phyloP scores from a whole-genome alignment of 2,797 vertebrate genomes.

The Crocodylus rhombifer region DNA sequence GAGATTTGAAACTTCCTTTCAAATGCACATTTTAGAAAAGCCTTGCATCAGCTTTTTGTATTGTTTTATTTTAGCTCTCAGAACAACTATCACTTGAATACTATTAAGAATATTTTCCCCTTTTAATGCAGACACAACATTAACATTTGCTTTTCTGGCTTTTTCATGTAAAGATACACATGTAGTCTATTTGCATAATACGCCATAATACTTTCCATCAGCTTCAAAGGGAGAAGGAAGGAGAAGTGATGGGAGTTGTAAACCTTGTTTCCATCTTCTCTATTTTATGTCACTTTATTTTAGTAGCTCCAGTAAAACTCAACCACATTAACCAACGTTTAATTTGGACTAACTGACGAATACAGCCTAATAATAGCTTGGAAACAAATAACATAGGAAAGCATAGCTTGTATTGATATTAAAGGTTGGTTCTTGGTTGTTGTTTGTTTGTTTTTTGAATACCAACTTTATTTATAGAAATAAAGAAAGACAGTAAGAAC shows the following conservation, averaged over 20 bases:
- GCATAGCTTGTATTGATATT: conserved; percentile 40
- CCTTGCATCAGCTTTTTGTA: not conserved
- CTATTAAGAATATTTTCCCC: not conserved
- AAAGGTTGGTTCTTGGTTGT: not conserved
- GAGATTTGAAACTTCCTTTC: not conserved
- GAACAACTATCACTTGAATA: not conserved
- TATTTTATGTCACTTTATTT: conserved; percentile 73
- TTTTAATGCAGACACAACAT: not conserved
- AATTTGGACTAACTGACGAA: conserved; percentile 66
- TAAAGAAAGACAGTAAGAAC: not conserved
- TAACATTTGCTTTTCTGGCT: conserved; percentile 29
- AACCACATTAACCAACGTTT: conserved; percentile 64
- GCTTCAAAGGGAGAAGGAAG: conserved; percentile 50
- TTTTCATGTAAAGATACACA: conserved; percentile 31
- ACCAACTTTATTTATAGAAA: not conserved
- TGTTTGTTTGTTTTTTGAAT: not conserved
- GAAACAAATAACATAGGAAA: conserved; percentile 66
- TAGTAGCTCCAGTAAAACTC: conserved; percentile 64
- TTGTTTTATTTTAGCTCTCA: not conserved
- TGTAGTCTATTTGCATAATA: conserved; percentile 25
- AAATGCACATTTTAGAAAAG: not conserved
- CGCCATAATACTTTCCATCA: conserved; percentile 60
- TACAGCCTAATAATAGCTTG: conserved; percentile 68
- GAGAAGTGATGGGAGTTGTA: conserved; percentile 55
- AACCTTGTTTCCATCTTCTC: conserved; percentile 66